These are phyloP conservation scores for Mugil cephalus DNA, from an alignment of 2,113 vertebrate species.

Conservation along the genomic window DNA sequence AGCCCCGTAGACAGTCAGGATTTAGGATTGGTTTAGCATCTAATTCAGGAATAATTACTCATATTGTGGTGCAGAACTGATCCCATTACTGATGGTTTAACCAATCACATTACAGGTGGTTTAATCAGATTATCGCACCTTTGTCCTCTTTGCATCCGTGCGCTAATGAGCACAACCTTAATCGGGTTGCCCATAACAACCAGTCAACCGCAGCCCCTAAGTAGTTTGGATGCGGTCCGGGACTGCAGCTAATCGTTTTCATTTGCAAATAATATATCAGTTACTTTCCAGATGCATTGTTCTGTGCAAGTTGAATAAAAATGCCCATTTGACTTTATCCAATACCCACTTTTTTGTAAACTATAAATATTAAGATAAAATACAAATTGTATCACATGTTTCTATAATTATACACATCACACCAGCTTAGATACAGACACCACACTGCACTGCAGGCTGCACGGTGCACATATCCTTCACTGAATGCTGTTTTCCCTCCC, in stretches of 20 bases:
- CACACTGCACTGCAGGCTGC: not conserved
- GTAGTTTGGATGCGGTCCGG: not conserved
- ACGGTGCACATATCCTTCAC: not conserved
- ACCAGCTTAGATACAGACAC: not conserved
- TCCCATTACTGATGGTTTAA: not conserved
- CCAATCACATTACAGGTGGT: not conserved
- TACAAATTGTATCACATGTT: too few species aligned
- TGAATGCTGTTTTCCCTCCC: constrained; percentile 6
- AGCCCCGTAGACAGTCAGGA: not conserved
- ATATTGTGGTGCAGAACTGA: not conserved
- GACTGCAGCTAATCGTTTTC: not conserved
- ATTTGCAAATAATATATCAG: too few species aligned
- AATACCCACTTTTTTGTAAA: too few species aligned
- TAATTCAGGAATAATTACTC: too few species aligned
- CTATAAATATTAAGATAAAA: too few species aligned
- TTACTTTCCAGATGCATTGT: too few species aligned
- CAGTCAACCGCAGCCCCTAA: not conserved
- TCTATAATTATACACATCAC: too few species aligned
- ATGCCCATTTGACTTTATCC: too few species aligned
- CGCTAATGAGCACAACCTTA: too few species aligned
- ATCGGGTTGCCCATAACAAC: not conserved
- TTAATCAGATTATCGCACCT: not conserved
- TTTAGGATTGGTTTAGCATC: too few species aligned
- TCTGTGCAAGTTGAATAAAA: too few species aligned
- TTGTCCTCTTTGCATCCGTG: too few species aligned